Evolutionary conservation across 2,113 vertebrate genomes (phyloP).

Genomic region (Aegithalos caudatus): DNA sequence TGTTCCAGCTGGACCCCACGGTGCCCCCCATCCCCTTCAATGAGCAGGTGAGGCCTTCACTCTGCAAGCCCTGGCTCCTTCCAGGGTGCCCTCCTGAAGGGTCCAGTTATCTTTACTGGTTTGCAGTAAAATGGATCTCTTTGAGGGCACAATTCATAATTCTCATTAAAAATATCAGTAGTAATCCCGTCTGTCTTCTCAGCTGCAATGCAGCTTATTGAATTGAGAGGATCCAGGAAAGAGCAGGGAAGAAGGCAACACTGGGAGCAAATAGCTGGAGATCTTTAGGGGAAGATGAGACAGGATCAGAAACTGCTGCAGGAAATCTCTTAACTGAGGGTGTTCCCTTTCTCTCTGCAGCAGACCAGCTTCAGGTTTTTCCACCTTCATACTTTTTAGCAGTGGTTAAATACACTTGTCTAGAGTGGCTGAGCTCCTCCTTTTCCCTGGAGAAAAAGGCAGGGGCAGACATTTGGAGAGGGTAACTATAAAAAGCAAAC

Average conservation of each 20-base stretch:
- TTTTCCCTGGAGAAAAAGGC: background rate
- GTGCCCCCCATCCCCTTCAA: conserved; percentile 87
- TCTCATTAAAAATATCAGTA: background rate
- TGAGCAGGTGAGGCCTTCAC: conserved; percentile 66
- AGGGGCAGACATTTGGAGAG: background rate
- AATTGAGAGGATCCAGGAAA: background rate
- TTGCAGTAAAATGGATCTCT: background rate
- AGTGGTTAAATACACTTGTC: background rate
- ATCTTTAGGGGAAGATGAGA: background rate
- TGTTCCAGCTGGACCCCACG: conserved; percentile 87
- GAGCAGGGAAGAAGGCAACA: background rate
- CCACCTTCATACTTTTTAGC: background rate
- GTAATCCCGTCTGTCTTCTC: background rate
- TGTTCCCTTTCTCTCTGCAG: background rate
- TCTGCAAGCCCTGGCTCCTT: background rate
- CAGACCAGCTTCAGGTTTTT: background rate
- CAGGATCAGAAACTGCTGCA: background rate
- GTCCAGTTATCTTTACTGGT: background rate
- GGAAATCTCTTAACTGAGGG: background rate
- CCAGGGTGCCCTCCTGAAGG: background rate
- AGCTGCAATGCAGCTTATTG: background rate
- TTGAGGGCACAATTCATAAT: background rate
- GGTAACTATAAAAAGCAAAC: background rate
- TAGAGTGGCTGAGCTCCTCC: background rate
- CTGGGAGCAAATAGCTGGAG: background rate